These are phyloP conservation scores for Boulengeromyrus knoepffleri DNA, from an alignment of 2,113 vertebrate genomes.

Conservation along the genomic window DNA sequence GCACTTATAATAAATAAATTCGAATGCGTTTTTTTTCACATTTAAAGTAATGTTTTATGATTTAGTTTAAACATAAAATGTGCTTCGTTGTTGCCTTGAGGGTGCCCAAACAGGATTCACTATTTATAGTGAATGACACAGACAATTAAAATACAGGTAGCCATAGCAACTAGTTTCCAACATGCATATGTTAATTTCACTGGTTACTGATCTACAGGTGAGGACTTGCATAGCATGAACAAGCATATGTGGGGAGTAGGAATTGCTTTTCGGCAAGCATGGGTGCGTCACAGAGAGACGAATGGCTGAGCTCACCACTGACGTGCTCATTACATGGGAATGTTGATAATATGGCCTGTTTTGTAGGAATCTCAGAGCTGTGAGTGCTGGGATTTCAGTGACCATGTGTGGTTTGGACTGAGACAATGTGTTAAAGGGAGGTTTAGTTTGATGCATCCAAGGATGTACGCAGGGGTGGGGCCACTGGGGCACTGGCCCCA, in stretches of 20 bases:
- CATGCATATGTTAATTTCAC: background rate
- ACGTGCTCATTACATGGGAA: background rate
- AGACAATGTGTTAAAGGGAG: background rate
- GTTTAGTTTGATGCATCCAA: background rate
- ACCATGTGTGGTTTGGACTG: background rate
- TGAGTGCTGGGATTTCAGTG: background rate
- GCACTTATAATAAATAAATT: background rate
- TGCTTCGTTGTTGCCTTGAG: background rate
- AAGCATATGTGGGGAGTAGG: background rate
- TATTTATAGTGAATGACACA: background rate
- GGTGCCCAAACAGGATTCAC: background rate
- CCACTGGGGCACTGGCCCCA: background rate
- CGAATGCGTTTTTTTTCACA: background rate
- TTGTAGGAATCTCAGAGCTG: background rate
- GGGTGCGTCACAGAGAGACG: background rate
- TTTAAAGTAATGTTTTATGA: background rate
- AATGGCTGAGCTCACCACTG: background rate
- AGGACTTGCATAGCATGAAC: background rate
- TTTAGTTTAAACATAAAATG: background rate
- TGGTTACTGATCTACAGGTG: constrained; percentile 13
- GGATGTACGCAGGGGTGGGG: background rate
- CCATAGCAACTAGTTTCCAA: background rate
- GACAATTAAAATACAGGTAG: constrained; percentile 4
- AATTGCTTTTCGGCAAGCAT: background rate
- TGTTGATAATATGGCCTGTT: background rate